Conservation (phyloP, 2,888 invertebrate genomes). For the Macrosiphum euphorbiae region DNA sequence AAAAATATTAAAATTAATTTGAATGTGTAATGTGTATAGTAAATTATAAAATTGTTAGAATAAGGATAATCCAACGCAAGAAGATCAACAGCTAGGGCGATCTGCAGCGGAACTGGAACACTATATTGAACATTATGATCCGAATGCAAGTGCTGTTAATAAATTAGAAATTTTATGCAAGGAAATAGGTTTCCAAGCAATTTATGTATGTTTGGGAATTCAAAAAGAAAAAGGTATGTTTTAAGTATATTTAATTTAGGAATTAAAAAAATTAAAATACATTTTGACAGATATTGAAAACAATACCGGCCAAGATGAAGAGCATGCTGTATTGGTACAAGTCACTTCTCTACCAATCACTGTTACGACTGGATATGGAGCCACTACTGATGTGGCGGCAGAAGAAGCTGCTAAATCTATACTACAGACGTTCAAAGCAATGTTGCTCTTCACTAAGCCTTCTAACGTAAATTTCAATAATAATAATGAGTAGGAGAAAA, state of each 20-base stretch:
- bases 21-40: not conserved
- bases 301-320: not conserved
- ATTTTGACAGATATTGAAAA: constrained; percentile 6
- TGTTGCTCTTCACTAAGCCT: constrained; percentile 21
- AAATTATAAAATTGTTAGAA: constrained; percentile 8
- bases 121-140: constrained; percentile 26
- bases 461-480: not conserved
- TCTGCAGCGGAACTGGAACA: not conserved
- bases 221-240: constrained; percentile 10
- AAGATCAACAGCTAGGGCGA: not conserved
- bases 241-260: not conserved
- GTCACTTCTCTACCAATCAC: constrained; percentile 27
- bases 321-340: constrained; percentile 32
- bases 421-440: constrained; percentile 22
- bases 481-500: not conserved
- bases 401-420: constrained; percentile 32
- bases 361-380: not conserved
- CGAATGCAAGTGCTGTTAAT: not conserved
- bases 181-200: constrained; percentile 18
- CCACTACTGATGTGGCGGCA: not conserved
- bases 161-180: constrained; percentile 32
- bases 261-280: not conserved
- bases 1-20: not conserved
- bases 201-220: not conserved
- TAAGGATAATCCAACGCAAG: not conserved